These are phyloP conservation scores for Conistra vaccinii DNA, from an alignment of 2,888 invertebrate species.

Conservation along the genomic window DNA sequence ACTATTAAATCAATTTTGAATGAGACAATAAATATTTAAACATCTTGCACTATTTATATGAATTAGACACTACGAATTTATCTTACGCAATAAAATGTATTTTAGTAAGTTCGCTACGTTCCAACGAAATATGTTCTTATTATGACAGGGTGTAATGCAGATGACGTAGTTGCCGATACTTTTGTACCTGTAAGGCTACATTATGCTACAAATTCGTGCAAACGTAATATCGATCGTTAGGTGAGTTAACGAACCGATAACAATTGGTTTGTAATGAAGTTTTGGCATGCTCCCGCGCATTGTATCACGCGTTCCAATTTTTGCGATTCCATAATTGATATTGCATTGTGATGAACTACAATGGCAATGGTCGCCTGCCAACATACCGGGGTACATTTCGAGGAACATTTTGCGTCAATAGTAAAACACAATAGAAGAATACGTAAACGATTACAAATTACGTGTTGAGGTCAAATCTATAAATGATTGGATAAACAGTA, in stretches of 20 bases:
- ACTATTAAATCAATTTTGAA: conserved; percentile 32
- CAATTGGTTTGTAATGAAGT: conserved; percentile 65
- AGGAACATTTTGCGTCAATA: conserved; percentile 61
- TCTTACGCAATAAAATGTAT: conserved; percentile 59
- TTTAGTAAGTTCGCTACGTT: conserved; percentile 46
- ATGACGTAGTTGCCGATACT: conserved; percentile 41
- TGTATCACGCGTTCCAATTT: conserved; percentile 77
- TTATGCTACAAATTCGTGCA: conserved; percentile 40
- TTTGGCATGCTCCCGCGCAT: conserved; percentile 79
- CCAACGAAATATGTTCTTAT: conserved; percentile 51
- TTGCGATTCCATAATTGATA: conserved; percentile 70
- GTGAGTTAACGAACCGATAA: conserved; percentile 64
- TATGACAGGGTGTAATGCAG: conserved; percentile 44
- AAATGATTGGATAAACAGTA: neutral
- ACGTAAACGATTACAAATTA: conserved; percentile 14
- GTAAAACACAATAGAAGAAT: conserved; percentile 58
- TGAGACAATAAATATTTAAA: conserved; percentile 10
- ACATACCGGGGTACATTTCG: conserved; percentile 54
- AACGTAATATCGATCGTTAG: conserved; percentile 59
- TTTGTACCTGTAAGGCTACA: conserved; percentile 33
- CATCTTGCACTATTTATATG: conserved; percentile 38
- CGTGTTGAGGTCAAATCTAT: conserved; percentile 21
- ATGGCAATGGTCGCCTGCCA: conserved; percentile 63
- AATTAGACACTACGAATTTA: conserved; percentile 44
- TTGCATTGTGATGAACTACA: conserved; percentile 65